Percentiles rank a stretch among this genome's conserved stretches.
Evolutionary conservation across 2,888 invertebrate genomes (phyloP).

Genomic region (Acheta domesticus): DNA sequence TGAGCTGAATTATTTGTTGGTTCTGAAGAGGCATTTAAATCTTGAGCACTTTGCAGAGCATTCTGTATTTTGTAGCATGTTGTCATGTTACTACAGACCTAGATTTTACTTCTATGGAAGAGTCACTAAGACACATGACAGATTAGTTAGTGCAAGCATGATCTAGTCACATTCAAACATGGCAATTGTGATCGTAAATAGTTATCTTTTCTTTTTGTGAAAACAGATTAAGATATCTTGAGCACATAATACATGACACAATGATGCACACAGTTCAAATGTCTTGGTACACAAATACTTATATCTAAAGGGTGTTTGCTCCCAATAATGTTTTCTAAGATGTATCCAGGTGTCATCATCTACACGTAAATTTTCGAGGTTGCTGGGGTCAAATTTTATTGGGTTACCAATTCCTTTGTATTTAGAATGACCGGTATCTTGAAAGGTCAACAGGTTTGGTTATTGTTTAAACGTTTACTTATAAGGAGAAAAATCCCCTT

Average conservation of each 20-base stretch:
- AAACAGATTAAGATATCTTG: slow-evolving; percentile 3
- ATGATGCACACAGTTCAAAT: slow-evolving; percentile 18
- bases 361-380: neutral
- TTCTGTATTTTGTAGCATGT: slow-evolving; percentile 1
- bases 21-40: slow-evolving; percentile 9
- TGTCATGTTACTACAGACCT: neutral
- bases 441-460: no score
- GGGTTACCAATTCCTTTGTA: neutral
- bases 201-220: neutral
- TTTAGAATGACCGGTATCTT: neutral
- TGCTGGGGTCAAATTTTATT: neutral
- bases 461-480: no score
- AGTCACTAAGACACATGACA: slow-evolving; percentile 3
- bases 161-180: neutral
- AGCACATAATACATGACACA: neutral
- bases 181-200: slow-evolving; percentile 2
- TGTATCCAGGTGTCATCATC: neutral
- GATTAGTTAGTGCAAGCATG: slow-evolving; percentile 11
- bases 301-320: neutral
- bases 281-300: slow-evolving; percentile 18
- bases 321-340: neutral
- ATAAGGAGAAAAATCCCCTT: no score
- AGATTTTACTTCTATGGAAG: neutral
- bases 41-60: neutral
- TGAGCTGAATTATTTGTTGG: neutral